Conservation (phyloP, 2,113 vertebrate genomes). For the Cichladusa arquata region DNA sequence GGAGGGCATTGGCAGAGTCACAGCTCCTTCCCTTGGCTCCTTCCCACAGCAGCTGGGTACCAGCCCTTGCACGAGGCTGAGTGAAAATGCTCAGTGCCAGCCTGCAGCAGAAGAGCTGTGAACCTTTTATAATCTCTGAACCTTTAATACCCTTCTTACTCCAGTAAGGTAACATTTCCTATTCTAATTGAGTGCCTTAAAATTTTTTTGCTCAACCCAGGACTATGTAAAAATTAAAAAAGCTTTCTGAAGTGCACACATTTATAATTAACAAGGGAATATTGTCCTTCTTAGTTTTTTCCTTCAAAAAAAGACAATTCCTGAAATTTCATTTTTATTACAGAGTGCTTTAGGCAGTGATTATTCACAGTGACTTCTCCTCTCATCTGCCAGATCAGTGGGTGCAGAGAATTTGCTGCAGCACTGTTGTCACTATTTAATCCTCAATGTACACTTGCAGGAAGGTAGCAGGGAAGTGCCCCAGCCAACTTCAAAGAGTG, state of each 20-base stretch:
- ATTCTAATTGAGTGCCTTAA: background rate
- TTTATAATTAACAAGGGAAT: background rate
- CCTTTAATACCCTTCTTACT: background rate
- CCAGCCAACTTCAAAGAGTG: constrained; percentile 49
- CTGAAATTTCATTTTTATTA: background rate
- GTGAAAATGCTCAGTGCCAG: background rate
- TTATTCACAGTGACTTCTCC: background rate
- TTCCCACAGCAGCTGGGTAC: background rate
- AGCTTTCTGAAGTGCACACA: background rate
- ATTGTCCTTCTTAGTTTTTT: background rate
- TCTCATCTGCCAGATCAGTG: background rate
- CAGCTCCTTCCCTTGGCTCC: background rate
- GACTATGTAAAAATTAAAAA: background rate
- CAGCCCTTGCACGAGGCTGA: background rate
- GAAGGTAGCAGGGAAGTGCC: constrained; percentile 27
- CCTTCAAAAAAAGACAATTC: background rate
- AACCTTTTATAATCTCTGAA: background rate
- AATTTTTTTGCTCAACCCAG: background rate
- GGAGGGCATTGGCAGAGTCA: accelerated
- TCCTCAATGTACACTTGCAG: constrained; percentile 24
- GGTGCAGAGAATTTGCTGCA: background rate
- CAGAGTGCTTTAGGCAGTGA: background rate
- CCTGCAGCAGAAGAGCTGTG: background rate
- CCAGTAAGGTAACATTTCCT: background rate
- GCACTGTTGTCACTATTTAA: constrained; percentile 64